phyloP scores from a whole-genome alignment of 2,797 vertebrate species.

The Coregonus ussuriensis region DNA sequence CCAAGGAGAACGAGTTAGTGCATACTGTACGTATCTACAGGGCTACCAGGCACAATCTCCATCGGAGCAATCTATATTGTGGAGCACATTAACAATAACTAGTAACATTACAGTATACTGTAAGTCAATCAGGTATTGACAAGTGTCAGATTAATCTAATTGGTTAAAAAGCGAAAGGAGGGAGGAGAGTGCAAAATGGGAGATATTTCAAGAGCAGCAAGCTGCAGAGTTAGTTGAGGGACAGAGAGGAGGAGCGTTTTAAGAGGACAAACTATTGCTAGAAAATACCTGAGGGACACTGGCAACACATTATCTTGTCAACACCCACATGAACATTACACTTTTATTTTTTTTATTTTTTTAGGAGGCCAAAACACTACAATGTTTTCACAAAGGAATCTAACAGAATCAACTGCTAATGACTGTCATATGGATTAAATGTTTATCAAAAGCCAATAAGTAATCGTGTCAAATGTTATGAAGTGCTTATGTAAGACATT shows the following conservation, averaged over 20 bases:
- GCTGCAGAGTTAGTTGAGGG: slow-evolving; percentile 50
- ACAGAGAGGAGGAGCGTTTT: neutral
- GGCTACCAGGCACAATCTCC: neutral
- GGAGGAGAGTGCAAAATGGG: slow-evolving; percentile 14
- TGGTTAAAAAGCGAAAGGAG: neutral
- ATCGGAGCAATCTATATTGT: neutral
- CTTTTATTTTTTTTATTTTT: neutral
- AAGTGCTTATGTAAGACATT: slow-evolving; percentile 32
- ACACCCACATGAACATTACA: neutral
- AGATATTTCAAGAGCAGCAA: slow-evolving; percentile 35
- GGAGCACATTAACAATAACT: neutral
- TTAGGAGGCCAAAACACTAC: neutral
- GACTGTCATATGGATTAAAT: too few relatives aligned
- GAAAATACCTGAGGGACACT: slow-evolving; percentile 10
- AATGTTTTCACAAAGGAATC: neutral
- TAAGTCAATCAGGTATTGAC: neutral
- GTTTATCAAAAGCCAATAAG: neutral
- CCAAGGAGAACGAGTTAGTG: neutral
- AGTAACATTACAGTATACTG: neutral
- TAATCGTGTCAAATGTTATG: slow-evolving; percentile 7
- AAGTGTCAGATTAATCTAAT: neutral
- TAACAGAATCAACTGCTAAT: neutral
- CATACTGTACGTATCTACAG: too few relatives aligned
- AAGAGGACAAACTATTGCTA: slow-evolving; percentile 22
- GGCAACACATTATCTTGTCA: slow-evolving; percentile 12